Conservation (phyloP, 2,888 invertebrate species). For the Phoenoteleia sp. region DNA sequence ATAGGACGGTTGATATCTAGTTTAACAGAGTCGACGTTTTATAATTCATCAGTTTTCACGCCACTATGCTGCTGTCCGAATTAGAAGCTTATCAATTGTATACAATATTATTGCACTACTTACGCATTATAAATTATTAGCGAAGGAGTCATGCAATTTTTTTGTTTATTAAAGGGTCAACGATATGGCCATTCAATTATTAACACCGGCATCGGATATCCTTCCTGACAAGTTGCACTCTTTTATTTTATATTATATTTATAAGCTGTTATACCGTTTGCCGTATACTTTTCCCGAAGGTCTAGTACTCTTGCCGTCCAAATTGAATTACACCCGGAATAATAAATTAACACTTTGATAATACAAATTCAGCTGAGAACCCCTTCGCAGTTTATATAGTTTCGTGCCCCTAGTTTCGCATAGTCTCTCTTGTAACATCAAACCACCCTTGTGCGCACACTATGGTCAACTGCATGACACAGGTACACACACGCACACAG, state of each 20-base stretch:
- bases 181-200: not conserved
- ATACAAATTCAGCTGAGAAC: conserved; percentile 76
- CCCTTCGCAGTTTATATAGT: conserved; percentile 73
- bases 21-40: conserved; percentile 17
- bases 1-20: conserved; percentile 5
- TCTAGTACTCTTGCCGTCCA: not conserved
- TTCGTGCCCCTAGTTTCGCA: conserved; percentile 67
- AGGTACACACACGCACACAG: conserved; percentile 70
- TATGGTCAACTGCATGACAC: conserved; percentile 49
- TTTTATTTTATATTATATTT: not conserved
- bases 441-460: conserved; percentile 71
- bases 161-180: not conserved
- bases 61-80: not conserved
- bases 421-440: conserved; percentile 70
- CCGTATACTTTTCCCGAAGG: not conserved
- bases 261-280: not conserved
- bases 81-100: conserved; percentile 35
- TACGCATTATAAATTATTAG: not conserved
- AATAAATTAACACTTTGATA: conserved; percentile 44
- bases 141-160: not conserved
- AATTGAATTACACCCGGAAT: conserved; percentile 9
- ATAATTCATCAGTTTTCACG: conserved; percentile 32
- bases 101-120: too few species aligned
- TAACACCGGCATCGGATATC: not conserved
- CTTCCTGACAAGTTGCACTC: not conserved